These are phyloP conservation scores for Eilema depressum DNA, from an alignment of 2,888 invertebrate species.

Conservation along the genomic window DNA sequence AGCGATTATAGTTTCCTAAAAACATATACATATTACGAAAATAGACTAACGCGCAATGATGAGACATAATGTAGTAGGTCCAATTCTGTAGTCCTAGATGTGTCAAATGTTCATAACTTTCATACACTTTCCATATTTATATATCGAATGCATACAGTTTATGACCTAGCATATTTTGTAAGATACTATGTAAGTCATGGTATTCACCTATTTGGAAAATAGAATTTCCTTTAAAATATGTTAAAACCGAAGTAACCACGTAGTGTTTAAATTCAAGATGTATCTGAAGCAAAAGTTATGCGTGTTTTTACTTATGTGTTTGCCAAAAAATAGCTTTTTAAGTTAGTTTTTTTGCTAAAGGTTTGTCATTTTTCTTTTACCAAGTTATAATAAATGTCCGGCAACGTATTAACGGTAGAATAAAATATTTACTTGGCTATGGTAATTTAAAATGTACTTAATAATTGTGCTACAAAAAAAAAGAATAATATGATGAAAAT, in stretches of 20 bases:
- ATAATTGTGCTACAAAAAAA: constrained; percentile 40
- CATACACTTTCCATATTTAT: constrained; percentile 16
- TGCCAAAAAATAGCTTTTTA: constrained; percentile 64
- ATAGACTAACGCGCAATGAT: constrained; percentile 24
- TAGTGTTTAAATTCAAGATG: constrained; percentile 17
- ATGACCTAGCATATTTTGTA: constrained; percentile 19
- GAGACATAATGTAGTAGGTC: constrained; percentile 28
- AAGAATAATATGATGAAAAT: constrained; percentile 38
- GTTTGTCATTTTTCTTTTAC: constrained; percentile 46
- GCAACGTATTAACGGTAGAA: constrained; percentile 30
- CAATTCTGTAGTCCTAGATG: constrained; percentile 35
- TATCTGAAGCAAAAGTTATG: constrained; percentile 25
- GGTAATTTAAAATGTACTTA: constrained; percentile 59
- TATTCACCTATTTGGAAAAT: constrained; percentile 13
- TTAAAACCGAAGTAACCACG: constrained; percentile 18
- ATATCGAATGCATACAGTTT: constrained; percentile 18
- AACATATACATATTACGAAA: constrained; percentile 21
- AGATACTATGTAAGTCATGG: constrained; percentile 15
- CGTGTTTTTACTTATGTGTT: constrained; percentile 50
- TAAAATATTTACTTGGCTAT: constrained; percentile 39
- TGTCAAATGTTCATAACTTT: constrained; percentile 30
- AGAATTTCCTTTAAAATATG: constrained; percentile 11
- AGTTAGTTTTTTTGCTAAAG: constrained; percentile 49
- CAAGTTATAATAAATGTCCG: constrained; percentile 32
- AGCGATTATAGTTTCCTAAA: constrained; percentile 38